A percentile compares a stretch with the other conserved stretches of the same genome.
Conservation (phyloP, 2,888 invertebrate species). For the Eurytoma adleriae region DNA sequence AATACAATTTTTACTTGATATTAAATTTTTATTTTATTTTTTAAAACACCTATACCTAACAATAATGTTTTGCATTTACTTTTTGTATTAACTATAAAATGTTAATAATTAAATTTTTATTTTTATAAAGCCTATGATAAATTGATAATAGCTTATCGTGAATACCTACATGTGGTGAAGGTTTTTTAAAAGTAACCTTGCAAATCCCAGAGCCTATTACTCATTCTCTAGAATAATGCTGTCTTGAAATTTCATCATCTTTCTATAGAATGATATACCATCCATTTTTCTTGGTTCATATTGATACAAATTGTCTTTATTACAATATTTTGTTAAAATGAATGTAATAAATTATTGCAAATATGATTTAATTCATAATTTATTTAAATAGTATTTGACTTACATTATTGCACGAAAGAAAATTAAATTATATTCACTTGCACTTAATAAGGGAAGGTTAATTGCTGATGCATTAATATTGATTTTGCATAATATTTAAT, state of each 20-base stretch:
- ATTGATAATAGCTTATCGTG: too few species aligned
- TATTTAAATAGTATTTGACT: not conserved
- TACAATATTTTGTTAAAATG: not conserved
- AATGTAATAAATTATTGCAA: not conserved
- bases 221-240: slow-evolving; percentile 29
- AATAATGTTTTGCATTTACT: too few species aligned
- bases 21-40: too few species aligned
- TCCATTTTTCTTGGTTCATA: not conserved
- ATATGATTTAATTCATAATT: not conserved
- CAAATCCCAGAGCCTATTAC: slow-evolving; percentile 16
- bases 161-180: not conserved
- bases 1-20: too few species aligned
- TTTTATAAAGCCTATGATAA: too few species aligned
- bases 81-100: too few species aligned
- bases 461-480: not conserved
- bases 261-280: not conserved
- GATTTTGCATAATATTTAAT: not conserved
- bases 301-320: not conserved
- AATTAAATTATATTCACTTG: not conserved
- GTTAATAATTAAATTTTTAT: too few species aligned
- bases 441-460: not conserved
- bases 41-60: too few species aligned
- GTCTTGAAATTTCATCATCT: slow-evolving; percentile 45
- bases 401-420: not conserved
- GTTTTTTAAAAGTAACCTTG: slow-evolving; percentile 21